Evolutionary conservation across 2,797 vertebrate species (phyloP).

Genomic region (Cyclura pinguis): DNA sequence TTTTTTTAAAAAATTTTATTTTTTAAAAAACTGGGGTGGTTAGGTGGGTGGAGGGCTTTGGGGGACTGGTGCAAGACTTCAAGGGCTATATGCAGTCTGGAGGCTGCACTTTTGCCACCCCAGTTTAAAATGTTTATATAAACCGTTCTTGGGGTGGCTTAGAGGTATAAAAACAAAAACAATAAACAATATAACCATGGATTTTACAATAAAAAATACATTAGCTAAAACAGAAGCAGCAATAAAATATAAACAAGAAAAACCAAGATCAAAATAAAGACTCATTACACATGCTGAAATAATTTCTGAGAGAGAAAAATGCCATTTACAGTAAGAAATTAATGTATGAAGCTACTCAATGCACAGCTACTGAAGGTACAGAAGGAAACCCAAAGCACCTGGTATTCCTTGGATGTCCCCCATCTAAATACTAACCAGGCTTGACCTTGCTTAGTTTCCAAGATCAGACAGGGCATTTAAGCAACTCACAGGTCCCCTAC

Average conservation of each 20-base stretch:
- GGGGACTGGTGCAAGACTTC: too few relatives aligned
- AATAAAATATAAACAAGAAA: background rate
- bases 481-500: too few relatives aligned
- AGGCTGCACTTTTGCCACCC: background rate
- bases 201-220: background rate
- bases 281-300: background rate
- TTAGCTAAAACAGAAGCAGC: background rate
- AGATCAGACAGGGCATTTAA: too few relatives aligned
- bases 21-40: too few relatives aligned
- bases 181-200: background rate
- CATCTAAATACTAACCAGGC: too few relatives aligned
- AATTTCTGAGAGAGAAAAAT: background rate
- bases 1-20: too few relatives aligned
- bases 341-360: background rate
- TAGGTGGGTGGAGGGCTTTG: too few relatives aligned
- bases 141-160: background rate
- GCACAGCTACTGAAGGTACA: background rate
- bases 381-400: too few relatives aligned
- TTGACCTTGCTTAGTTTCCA: too few relatives aligned
- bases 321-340: background rate
- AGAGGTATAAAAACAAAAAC: background rate
- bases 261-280: background rate
- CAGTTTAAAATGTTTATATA: background rate
- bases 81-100: too few relatives aligned
- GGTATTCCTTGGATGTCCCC: too few relatives aligned